Conservation (phyloP, 2,113 vertebrate species). For the Gobius niger region DNA sequence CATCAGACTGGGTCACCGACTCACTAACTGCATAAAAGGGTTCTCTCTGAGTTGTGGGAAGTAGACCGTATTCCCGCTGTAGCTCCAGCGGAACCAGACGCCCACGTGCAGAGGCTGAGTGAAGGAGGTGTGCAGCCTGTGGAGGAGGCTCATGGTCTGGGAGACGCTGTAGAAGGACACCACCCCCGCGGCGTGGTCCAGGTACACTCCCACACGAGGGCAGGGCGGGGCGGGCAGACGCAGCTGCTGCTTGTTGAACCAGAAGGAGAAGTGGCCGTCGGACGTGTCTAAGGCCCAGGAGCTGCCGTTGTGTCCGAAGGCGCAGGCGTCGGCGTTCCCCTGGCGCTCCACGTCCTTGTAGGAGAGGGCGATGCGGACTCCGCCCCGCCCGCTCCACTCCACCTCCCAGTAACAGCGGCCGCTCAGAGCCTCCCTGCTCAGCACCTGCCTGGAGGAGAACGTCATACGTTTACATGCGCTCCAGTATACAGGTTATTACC, state of each 20-base stretch:
- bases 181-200: not conserved
- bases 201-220: not conserved
- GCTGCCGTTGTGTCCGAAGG: not conserved
- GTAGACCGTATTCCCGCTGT: not conserved
- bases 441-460: not conserved
- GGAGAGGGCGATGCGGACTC: not conserved
- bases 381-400: not conserved
- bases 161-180: constrained; percentile 4
- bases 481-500: too few species aligned
- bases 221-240: not conserved
- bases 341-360: not conserved
- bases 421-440: constrained; percentile 3
- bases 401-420: constrained; percentile 7
- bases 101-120: constrained; percentile 2
- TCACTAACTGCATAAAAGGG: too few species aligned
- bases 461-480: too few species aligned
- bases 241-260: not conserved
- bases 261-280: not conserved
- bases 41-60: too few species aligned
- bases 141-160: not conserved
- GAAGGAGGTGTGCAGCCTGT: not conserved
- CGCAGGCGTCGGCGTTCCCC: not conserved
- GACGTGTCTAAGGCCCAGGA: not conserved
- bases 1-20: too few species aligned
- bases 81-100: not conserved